phyloP scores from a whole-genome alignment of 92 coral and sea anemone genomes.

The Ricordea florida region DNA sequence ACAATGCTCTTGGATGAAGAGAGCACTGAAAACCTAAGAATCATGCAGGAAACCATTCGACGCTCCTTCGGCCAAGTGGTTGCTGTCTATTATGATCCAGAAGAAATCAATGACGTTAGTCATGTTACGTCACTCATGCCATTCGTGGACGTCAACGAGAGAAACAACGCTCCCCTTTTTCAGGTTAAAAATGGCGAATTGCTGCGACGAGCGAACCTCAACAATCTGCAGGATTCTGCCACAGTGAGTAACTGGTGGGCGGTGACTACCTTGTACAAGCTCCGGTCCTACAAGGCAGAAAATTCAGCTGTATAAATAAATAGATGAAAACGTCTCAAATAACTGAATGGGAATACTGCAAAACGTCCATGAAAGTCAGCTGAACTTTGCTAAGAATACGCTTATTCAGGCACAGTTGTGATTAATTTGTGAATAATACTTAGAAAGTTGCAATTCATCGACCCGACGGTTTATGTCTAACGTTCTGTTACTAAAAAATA shows the following conservation, averaged over 20 bases:
- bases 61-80: constrained; percentile 59
- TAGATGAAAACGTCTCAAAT: too few species aligned
- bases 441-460: too few species aligned
- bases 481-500: too few species aligned
- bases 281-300: neutral
- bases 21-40: constrained; percentile 8
- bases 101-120: neutral
- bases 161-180: constrained; percentile 68
- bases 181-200: constrained; percentile 35
- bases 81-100: constrained; percentile 19
- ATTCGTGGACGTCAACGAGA: constrained; percentile 45
- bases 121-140: constrained; percentile 54
- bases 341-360: too few species aligned
- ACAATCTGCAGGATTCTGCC: constrained; percentile 26
- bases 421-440: too few species aligned
- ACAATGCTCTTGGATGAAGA: constrained; percentile 47
- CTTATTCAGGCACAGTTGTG: too few species aligned
- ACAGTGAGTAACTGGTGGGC: constrained; percentile 53
- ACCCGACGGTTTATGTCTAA: too few species aligned
- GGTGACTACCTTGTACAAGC: neutral
- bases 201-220: constrained; percentile 40
- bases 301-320: neutral
- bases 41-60: constrained; percentile 48
- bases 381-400: too few species aligned
- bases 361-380: too few species aligned